Conservation (phyloP, 2,888 invertebrate genomes). For the Linyphia triangularis region DNA sequence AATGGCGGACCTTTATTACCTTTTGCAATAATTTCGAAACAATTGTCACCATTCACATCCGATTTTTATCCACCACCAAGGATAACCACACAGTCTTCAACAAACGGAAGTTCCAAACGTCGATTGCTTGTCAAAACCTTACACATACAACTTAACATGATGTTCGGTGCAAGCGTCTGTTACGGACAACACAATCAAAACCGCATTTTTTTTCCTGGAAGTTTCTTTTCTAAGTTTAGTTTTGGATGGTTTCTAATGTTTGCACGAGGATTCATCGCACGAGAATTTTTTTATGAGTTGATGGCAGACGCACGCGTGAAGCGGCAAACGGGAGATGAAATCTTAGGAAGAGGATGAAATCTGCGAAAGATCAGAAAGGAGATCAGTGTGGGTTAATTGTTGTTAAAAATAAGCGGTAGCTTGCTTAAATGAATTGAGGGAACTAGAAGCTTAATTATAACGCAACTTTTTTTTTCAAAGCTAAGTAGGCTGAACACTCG, state of each 20-base stretch:
- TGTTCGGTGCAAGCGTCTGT: background rate
- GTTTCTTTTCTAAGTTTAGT: background rate
- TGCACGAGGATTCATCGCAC: too few species aligned
- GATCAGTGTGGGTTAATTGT: background rate
- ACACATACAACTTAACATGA: background rate
- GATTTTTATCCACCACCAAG: too few species aligned
- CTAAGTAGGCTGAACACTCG: too few species aligned
- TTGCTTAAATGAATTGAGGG: too few species aligned
- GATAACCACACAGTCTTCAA: background rate
- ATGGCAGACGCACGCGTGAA: background rate
- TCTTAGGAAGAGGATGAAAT: background rate
- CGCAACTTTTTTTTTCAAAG: too few species aligned
- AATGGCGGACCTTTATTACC: too few species aligned
- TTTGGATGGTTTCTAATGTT: background rate
- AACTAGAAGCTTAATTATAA: too few species aligned
- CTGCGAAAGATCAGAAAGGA: background rate
- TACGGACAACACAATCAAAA: background rate
- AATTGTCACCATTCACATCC: too few species aligned
- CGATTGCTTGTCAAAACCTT: background rate
- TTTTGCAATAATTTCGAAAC: too few species aligned
- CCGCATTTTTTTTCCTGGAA: background rate
- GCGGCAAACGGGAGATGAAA: background rate
- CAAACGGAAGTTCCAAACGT: background rate
- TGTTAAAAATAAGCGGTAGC: background rate
- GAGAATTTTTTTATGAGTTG: background rate